Percentiles rank a stretch among this genome's conserved stretches.
Conservation (phyloP, 2,888 invertebrate genomes). For the Fragum sueziense region DNA sequence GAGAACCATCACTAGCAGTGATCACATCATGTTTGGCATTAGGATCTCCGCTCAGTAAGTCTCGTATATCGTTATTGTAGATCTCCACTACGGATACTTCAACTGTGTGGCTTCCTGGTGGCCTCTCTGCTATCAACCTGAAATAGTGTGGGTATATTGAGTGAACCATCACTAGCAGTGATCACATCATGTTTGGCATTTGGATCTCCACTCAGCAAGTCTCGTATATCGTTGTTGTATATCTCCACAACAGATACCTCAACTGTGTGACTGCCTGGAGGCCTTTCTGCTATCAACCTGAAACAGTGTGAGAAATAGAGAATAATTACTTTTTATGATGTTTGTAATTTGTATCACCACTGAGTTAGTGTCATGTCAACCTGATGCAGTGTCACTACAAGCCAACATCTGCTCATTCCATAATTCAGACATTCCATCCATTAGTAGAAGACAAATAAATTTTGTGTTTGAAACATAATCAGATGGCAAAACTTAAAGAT, state of each 20-base stretch:
- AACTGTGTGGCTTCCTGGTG: conserved; percentile 68
- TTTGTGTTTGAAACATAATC: too few relatives aligned
- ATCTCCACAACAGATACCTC: conserved; percentile 80
- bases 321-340: too few relatives aligned
- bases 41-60: conserved; percentile 73
- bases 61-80: conserved; percentile 79
- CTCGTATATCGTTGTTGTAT: conserved; percentile 79
- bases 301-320: too few relatives aligned
- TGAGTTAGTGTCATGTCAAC: too few relatives aligned
- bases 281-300: conserved; percentile 75
- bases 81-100: conserved; percentile 79
- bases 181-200: conserved; percentile 76
- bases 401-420: too few relatives aligned
- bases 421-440: too few relatives aligned
- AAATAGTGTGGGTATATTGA: conserved; percentile 73
- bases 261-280: conserved; percentile 68
- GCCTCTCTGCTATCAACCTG: conserved; percentile 75
- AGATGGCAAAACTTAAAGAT: too few relatives aligned
- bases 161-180: conserved; percentile 72
- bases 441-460: too few relatives aligned
- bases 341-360: too few relatives aligned
- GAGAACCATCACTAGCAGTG: conserved; percentile 72
- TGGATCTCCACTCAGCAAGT: conserved; percentile 73
- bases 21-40: conserved; percentile 76
- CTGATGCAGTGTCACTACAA: too few relatives aligned